Percentiles rank a stretch among this genome's conserved stretches.
Evolutionary conservation across 2,888 invertebrate genomes (phyloP).

Genomic region (Phengaris alcon): DNA sequence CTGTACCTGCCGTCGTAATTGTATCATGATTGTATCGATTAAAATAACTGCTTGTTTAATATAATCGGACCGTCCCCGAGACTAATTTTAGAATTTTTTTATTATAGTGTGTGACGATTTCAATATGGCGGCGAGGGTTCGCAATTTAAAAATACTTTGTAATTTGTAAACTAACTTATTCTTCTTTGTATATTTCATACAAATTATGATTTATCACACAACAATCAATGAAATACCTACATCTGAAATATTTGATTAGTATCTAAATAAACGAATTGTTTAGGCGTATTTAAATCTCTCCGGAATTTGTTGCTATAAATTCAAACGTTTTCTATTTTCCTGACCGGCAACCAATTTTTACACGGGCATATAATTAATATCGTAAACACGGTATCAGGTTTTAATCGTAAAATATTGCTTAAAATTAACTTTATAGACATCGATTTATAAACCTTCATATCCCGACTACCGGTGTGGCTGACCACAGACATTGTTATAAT

Average conservation of each 20-base stretch:
- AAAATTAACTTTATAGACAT: background rate
- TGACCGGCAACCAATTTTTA: background rate
- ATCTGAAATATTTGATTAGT: background rate
- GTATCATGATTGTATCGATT: constrained; percentile 18
- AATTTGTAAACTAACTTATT: background rate
- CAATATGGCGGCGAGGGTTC: constrained; percentile 13
- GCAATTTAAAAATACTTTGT: background rate
- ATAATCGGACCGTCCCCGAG: constrained; percentile 17
- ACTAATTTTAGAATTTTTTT: constrained; percentile 10
- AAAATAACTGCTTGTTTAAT: constrained; percentile 23
- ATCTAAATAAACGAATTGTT: background rate
- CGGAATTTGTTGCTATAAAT: background rate
- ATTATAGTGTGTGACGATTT: background rate
- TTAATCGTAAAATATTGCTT: background rate
- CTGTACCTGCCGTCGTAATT: background rate
- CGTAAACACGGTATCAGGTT: background rate
- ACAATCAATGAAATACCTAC: too few species aligned
- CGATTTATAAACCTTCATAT: background rate
- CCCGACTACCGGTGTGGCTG: background rate
- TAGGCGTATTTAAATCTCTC: background rate
- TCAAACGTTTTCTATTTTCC: background rate
- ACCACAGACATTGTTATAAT: background rate
- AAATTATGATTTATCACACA: too few species aligned
- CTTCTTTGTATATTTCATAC: too few species aligned
- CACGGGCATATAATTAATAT: background rate